Percentiles rank a stretch among this genome's conserved stretches.
Evolutionary conservation across 2,888 invertebrate genomes (phyloP).

Genomic region (Leptopilina syphax): DNA sequence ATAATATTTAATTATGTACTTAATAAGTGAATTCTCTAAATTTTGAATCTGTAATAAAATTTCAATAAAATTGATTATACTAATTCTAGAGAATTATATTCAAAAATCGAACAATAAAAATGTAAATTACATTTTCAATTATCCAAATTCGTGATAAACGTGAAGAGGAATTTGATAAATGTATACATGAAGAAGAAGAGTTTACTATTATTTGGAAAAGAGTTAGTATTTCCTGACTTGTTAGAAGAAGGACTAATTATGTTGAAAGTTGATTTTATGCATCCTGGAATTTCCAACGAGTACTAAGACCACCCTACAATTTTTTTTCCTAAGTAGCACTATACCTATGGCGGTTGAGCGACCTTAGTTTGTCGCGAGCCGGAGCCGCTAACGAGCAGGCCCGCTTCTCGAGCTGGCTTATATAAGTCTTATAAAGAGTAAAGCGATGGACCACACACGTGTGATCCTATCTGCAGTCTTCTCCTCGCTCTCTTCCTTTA

Average conservation of each 20-base stretch:
- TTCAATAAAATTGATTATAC: no score
- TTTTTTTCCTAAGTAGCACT: slow-evolving; percentile 44
- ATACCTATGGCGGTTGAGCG: slow-evolving; percentile 53
- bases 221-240: neutral
- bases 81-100: no score
- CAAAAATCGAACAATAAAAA: no score
- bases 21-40: no score
- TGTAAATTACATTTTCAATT: no score
- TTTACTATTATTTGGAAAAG: neutral
- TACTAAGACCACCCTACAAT: slow-evolving; percentile 47
- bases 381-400: slow-evolving; percentile 76
- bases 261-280: slow-evolving; percentile 38
- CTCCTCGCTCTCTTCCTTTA: slow-evolving; percentile 48
- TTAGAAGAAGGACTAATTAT: slow-evolving; percentile 34
- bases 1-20: no score
- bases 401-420: slow-evolving; percentile 68
- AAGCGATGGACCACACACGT: slow-evolving; percentile 76
- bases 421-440: slow-evolving; percentile 76
- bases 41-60: no score
- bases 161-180: no score
- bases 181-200: no score
- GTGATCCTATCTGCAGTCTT: slow-evolving; percentile 73
- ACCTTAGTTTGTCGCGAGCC: slow-evolving; percentile 74
- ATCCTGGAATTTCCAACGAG: slow-evolving; percentile 30
- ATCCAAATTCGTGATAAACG: no score